Evolutionary conservation across 2,888 invertebrate genomes (phyloP).

Genomic region (Podotricha telesiphe): DNA sequence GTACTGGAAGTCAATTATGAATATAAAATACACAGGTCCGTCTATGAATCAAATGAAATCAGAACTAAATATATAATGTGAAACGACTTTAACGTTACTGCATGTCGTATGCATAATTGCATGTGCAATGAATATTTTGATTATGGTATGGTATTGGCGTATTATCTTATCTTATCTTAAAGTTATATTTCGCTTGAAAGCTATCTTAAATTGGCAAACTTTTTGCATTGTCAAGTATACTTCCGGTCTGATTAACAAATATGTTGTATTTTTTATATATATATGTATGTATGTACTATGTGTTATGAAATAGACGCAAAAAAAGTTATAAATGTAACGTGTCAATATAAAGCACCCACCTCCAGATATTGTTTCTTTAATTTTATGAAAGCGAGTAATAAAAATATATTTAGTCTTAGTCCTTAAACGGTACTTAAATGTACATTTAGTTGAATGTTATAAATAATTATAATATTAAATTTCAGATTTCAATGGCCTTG

Average conservation of each 20-base stretch:
- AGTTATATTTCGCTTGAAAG: neutral
- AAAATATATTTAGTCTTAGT: too few relatives aligned
- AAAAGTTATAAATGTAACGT: too few relatives aligned
- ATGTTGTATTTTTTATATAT: neutral
- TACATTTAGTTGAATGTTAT: neutral
- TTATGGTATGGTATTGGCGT: slow-evolving; percentile 1
- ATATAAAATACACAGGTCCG: too few relatives aligned
- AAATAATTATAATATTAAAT: neutral
- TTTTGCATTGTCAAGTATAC: neutral
- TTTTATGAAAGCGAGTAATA: neutral
- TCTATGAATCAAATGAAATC: too few relatives aligned
- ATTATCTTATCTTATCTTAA: neutral
- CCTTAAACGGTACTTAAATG: neutral
- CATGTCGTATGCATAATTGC: neutral
- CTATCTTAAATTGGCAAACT: neutral
- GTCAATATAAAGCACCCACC: too few relatives aligned
- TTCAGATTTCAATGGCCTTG: slow-evolving; percentile 57
- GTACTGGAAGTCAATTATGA: too few relatives aligned
- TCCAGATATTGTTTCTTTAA: too few relatives aligned
- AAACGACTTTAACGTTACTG: neutral
- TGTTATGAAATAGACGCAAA: too few relatives aligned
- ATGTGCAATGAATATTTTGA: neutral
- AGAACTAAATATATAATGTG: neutral
- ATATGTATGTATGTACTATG: neutral
- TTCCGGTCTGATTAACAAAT: neutral